A percentile compares a stretch with the other conserved stretches of the same genome.
Evolutionary conservation across 1,140 invertebrate genomes (phyloP).

Genomic region (Drosophila azteca): DNA sequence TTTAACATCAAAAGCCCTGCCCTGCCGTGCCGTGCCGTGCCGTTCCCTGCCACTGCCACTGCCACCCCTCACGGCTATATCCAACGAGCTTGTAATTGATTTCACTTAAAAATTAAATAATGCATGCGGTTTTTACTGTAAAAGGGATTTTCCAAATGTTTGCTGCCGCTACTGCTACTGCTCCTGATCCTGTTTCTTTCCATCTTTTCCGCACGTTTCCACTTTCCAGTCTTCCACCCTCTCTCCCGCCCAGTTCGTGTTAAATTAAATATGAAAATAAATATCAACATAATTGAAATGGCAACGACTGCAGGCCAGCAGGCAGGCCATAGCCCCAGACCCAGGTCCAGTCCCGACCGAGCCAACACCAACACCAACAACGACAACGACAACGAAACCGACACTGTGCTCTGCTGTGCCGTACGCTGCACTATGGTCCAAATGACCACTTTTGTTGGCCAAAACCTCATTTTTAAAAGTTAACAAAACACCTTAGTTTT

Average conservation of each 20-base stretch:
- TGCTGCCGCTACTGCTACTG: constrained; percentile 9
- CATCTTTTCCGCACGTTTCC: constrained; percentile 17
- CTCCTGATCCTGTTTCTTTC: constrained; percentile 17
- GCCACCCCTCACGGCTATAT: neutral
- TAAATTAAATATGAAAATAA: constrained; percentile 83
- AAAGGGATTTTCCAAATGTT: constrained; percentile 74
- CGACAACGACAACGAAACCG: neutral
- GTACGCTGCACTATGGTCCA: too few relatives aligned
- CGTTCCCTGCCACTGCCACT: constrained; percentile 30
- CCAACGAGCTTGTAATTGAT: constrained; percentile 77
- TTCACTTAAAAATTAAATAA: constrained; percentile 83
- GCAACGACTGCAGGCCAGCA: constrained; percentile 36
- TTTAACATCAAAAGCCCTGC: constrained; percentile 72
- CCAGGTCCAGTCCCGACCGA: neutral
- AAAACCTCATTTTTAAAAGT: too few relatives aligned
- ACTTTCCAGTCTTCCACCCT: neutral
- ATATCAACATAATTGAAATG: constrained; percentile 80
- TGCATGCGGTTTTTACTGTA: constrained; percentile 81
- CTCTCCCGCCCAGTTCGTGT: constrained; percentile 48
- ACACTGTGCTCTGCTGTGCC: too few relatives aligned
- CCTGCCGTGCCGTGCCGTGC: constrained; percentile 26
- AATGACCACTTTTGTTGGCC: too few relatives aligned
- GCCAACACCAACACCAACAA: too few relatives aligned
- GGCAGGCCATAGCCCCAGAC: neutral
- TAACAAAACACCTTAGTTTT: too few relatives aligned